Conservation (phyloP, 2,113 vertebrate genomes). For the Ascaphus truei region DNA sequence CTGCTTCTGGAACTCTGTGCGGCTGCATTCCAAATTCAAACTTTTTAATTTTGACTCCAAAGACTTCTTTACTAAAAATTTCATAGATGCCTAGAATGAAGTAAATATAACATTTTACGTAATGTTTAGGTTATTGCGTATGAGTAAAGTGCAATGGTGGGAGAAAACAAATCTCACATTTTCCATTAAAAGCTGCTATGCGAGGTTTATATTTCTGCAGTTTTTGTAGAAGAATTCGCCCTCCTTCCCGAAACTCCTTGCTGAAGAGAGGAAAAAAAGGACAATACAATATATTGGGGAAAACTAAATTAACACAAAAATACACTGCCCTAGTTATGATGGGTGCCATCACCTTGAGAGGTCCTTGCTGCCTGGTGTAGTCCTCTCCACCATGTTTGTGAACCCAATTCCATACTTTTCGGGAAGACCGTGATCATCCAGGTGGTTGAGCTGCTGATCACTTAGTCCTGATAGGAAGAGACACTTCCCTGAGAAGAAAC, state of each 20-base stretch:
- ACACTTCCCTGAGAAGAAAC: constrained; percentile 83
- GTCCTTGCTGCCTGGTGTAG: constrained; percentile 96
- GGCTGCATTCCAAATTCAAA: constrained; percentile 95
- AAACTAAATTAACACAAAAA: constrained; percentile 33
- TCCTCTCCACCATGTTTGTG: constrained; percentile 95
- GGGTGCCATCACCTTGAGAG: constrained; percentile 88
- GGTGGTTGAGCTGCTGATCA: constrained; percentile 86
- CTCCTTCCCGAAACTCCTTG: constrained; percentile 96
- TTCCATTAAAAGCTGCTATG: constrained; percentile 97
- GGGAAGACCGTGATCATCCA: constrained; percentile 82
- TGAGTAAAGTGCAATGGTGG: constrained; percentile 4
- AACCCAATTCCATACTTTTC: constrained; percentile 94
- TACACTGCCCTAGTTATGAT: too few species aligned
- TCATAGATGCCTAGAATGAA: constrained; percentile 91
- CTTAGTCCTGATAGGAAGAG: constrained; percentile 94
- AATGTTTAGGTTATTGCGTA: constrained; percentile 3
- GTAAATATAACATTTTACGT: constrained; percentile 22
- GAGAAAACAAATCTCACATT: constrained; percentile 76
- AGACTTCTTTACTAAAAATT: constrained; percentile 97
- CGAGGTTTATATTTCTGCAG: constrained; percentile 89
- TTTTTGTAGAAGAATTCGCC: constrained; percentile 91
- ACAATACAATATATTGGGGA: constrained; percentile 37
- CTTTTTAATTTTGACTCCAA: constrained; percentile 93
- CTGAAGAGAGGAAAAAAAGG: constrained; percentile 58
- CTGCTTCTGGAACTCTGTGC: constrained; percentile 90